phyloP scores from a whole-genome alignment of 2,888 invertebrate genomes.

The Cinara cedri region DNA sequence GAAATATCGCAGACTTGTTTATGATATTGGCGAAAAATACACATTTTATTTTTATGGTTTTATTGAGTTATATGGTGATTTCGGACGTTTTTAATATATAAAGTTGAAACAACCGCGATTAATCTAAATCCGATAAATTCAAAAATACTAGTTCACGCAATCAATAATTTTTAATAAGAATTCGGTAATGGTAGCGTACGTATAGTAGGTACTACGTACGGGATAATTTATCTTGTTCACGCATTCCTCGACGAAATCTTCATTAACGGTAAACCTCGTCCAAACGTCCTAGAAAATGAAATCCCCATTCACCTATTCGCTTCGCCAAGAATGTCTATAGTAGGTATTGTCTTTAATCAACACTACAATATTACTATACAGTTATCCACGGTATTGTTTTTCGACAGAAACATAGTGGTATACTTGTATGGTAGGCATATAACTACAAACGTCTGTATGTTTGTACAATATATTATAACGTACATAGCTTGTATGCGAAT shows the following conservation, averaged over 20 bases:
- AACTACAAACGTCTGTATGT: neutral
- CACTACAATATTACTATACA: too few species aligned
- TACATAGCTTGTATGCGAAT: too few species aligned
- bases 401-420: neutral
- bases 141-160: too few species aligned
- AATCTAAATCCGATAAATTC: neutral
- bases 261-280: neutral
- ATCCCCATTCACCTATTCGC: neutral
- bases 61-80: neutral
- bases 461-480: too few species aligned
- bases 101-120: neutral
- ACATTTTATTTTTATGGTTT: neutral
- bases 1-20: too few species aligned
- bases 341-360: too few species aligned
- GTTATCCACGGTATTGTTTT: neutral
- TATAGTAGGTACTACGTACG: too few species aligned
- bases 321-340: neutral
- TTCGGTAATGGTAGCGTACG: neutral
- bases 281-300: neutral
- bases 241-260: conserved; percentile 1
- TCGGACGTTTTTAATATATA: neutral
- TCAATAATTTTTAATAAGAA: conserved; percentile 1
- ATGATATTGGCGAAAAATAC: too few species aligned
- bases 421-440: neutral
- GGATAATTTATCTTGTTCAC: neutral